Evolutionary conservation across 2,888 invertebrate genomes (phyloP).

Genomic region (Mayetiola destructor): DNA sequence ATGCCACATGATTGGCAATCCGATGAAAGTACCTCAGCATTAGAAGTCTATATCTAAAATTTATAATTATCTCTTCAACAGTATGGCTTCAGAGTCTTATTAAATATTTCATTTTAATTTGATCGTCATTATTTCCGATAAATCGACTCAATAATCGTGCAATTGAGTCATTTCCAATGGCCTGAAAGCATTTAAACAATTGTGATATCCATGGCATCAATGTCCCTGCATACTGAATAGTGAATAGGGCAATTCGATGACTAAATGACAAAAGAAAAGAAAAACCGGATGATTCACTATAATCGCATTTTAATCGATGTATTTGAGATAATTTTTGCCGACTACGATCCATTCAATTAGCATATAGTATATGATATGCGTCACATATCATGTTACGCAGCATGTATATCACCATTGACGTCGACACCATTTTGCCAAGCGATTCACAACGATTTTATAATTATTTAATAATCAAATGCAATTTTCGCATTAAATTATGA

Average conservation of each 20-base stretch:
- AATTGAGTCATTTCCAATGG: constrained; percentile 2
- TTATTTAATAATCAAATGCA: constrained; percentile 11
- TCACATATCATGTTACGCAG: neutral
- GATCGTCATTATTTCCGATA: neutral
- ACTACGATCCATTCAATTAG: neutral
- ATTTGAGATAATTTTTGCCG: constrained; percentile 7
- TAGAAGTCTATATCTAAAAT: no score
- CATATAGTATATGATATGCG: neutral
- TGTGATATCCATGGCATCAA: neutral
- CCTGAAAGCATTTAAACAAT: neutral
- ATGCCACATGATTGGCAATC: no score
- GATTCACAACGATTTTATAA: constrained; percentile 8
- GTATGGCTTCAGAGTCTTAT: no score
- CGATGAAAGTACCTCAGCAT: no score
- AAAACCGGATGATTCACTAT: constrained; percentile 7
- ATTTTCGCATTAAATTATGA: constrained; percentile 11
- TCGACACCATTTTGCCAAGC: neutral
- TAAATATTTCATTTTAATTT: no score
- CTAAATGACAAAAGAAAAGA: neutral
- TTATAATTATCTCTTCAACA: no score
- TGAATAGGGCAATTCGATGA: neutral
- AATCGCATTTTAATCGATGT: constrained; percentile 11
- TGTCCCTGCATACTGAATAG: neutral
- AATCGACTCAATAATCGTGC: neutral
- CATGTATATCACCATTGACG: neutral